These are phyloP conservation scores for Drosophila putrida DNA, from an alignment of 2,888 invertebrate species.

Conservation along the genomic window DNA sequence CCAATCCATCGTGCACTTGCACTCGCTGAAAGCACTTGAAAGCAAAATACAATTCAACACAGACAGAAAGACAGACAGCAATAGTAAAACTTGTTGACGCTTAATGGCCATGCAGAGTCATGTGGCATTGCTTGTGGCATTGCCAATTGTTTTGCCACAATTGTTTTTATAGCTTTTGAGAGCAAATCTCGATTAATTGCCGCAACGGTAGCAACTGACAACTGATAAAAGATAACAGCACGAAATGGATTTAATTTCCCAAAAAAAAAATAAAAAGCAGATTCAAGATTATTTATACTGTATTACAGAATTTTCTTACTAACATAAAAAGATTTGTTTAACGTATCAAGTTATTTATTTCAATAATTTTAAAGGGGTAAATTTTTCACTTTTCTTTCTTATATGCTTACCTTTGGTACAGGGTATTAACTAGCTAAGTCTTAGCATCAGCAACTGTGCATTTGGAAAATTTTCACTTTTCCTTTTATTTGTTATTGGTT, in stretches of 20 bases:
- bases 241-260: background rate
- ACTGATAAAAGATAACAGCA: conserved; percentile 1
- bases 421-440: conserved; percentile 8
- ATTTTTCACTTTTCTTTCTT: background rate
- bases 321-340: background rate
- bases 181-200: conserved; percentile 54
- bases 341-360: background rate
- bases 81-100: conserved; percentile 42
- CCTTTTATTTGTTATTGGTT: conserved; percentile 64
- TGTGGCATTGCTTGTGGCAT: conserved; percentile 36
- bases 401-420: background rate
- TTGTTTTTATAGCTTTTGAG: conserved; percentile 51
- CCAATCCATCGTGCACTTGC: conserved; percentile 39
- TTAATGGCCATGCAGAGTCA: conserved; percentile 56
- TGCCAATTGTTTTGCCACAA: conserved; percentile 55
- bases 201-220: conserved; percentile 9
- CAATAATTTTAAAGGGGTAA: background rate
- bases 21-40: conserved; percentile 45
- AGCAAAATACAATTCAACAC: conserved; percentile 8
- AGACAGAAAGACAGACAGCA: conserved; percentile 7
- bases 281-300: background rate
- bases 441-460: conserved; percentile 35
- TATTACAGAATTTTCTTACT: background rate
- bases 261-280: background rate
- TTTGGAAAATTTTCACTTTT: conserved; percentile 73